Base-by-base conservation (phyloP, 2,797 vertebrate genomes). In the Pangasius sanitwongsei region DNA sequence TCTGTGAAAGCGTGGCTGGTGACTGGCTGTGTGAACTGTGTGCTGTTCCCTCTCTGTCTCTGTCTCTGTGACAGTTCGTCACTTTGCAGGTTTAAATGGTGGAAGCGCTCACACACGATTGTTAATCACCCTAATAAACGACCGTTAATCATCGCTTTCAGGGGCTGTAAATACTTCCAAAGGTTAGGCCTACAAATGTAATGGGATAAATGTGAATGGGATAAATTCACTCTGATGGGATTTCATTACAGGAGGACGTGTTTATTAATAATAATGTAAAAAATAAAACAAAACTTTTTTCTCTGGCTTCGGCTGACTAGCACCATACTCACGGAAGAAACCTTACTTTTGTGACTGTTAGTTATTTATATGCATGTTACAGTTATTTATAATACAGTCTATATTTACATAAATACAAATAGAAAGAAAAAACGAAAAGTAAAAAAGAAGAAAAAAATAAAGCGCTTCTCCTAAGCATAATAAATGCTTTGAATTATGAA, bases 131-230 rank as follows among this genome's bases (percentile, higher is more conserved):
- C 87, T 92, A 90, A 93, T 86, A 91, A 91, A 93, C 57, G 44
- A 94, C 92, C 93, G 90, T 92, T 93, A 92, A 94, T 95, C 93
- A 94, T 84, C 87, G 89, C 80, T 86, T 94, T 95, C 93, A 94
- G 91, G 83, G 92, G 93, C 92, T 92, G 93, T 95, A 95, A 95
- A 96, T 94, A 91, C 94, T 94, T 93, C 91, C 93, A 95, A 95
- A 95, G 94, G 93, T 95, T 95, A 16, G 4, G 18, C 2, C 44
- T 37, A 94, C 88, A 91, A 87, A 89, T 85, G 92, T 89, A 78
- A 91, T 67, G 89, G 67, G 65, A 75, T 78, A 80, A 57, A 34
- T 81, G 69, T 82, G n/a, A n/a, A n/a, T n/a, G n/a, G n/a, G n/a
- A n/a, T n/a, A n/a, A 89, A 87, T 78, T 85, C 81, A 59, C 48